Evolutionary conservation across 2,797 vertebrate species (phyloP), one percentile per base, ranked within the genome.

Genomic region (Steatocranus sp.): DNA sequence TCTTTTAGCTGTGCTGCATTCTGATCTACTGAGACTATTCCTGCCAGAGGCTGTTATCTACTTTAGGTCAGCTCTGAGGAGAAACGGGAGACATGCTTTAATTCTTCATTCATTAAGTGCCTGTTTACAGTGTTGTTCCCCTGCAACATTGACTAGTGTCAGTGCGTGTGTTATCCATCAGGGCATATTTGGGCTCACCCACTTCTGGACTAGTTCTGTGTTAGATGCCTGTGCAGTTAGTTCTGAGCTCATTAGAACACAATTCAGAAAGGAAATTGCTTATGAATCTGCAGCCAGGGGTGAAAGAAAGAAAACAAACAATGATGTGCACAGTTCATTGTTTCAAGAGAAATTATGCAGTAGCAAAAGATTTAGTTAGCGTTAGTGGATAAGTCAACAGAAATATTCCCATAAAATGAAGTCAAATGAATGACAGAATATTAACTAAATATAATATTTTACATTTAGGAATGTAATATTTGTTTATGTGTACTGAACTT

Each of bases 201-300:
- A 74, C 51, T 14, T 51, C 73, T 74, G 10, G 20, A 23, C 34
- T n/a, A 23, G 18, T 30, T 66, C 27, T 50, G 34, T 17, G 17
- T 48, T 68, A 9, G 15, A 66, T n/a, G 49, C 9, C n/a, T 17
- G n/a, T 12, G 18, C 15, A 88, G 61, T 83, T 76, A 79, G 15
- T 79, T 78, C 79, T 76, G 81, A 82, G 27, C 79, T 93, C 83
- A 70, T 93, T 85, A 87, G 81, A 63, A 63, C 53, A 20, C n/a
- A 79, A 53, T 74, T 78, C 79, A 41, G 82, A 76, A 36, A 86
- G 85, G 87, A 92, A 93, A 87, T 32, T 38, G 27, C 53, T 88
- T 8, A 17, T 34, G 23, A 88, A 46, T 70, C 75, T 78, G 46
- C 36, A 61, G 78, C 89, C 81, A 86, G 75, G 48, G 75, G 18